These are phyloP conservation scores for Hymenopus coronatus DNA, from an alignment of 2,888 invertebrate genomes.

Conservation along the genomic window DNA sequence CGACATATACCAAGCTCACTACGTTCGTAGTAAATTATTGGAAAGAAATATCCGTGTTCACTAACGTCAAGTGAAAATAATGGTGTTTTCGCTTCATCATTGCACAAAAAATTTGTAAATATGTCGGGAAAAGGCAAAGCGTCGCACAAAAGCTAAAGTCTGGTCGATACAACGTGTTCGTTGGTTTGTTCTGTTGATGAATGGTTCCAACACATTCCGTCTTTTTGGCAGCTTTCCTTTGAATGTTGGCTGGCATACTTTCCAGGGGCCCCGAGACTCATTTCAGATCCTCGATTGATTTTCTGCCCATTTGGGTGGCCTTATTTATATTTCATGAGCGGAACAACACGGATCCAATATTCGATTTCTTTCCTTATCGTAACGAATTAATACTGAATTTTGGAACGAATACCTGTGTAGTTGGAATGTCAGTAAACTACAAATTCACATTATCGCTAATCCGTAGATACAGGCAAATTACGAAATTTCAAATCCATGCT, in stretches of 20 bases:
- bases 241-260: neutral
- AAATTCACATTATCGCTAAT: no score
- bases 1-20: no score
- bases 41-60: no score
- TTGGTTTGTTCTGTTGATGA: neutral
- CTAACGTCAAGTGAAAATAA: neutral
- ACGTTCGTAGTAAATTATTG: no score
- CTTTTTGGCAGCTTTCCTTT: neutral
- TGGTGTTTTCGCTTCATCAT: neutral
- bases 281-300: neutral
- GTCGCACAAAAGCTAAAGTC: neutral
- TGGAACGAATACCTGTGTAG: no score
- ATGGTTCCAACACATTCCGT: neutral
- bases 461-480: no score
- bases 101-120: neutral
- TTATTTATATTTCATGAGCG: neutral
- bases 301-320: neutral
- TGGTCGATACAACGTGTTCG: neutral
- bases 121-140: neutral
- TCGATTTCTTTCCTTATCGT: neutral
- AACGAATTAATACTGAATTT: neutral
- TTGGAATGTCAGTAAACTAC: no score
- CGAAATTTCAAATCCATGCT: no score
- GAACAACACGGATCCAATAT: neutral
- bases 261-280: neutral